Conservation (phyloP, 1,140 invertebrate species). For the Macrobrachium rosenbergii region DNA sequence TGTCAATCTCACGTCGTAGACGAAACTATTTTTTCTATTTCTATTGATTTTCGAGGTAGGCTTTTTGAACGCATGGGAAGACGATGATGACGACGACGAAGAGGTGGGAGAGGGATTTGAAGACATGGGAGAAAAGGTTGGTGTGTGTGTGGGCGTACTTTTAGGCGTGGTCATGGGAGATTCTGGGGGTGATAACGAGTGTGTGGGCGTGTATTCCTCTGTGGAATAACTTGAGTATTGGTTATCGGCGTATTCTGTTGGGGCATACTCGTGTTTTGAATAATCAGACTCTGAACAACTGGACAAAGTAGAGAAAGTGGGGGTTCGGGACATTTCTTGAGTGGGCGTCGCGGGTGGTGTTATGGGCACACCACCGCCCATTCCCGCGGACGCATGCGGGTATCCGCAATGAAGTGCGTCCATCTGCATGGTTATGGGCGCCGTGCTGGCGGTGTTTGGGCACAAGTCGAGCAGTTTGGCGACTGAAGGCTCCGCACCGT, state of each 20-base stretch:
- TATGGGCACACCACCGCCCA: constrained; percentile 41
- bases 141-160: constrained; percentile 43
- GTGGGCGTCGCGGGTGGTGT: constrained; percentile 60
- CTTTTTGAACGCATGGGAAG: constrained; percentile 21
- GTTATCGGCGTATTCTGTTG: constrained; percentile 2
- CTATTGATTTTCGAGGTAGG: neutral
- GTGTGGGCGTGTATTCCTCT: constrained; percentile 23
- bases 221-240: constrained; percentile 33
- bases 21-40: constrained; percentile 63
- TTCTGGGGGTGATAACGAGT: constrained; percentile 52
- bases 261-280: constrained; percentile 32
- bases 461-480: constrained; percentile 21
- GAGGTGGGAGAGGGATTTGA: neutral
- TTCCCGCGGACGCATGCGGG: constrained; percentile 25
- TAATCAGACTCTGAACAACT: constrained; percentile 25
- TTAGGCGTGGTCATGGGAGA: constrained; percentile 55
- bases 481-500: constrained; percentile 11
- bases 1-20: constrained; percentile 65
- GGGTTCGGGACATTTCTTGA: constrained; percentile 52
- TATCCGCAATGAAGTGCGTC: constrained; percentile 55
- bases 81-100: no score
- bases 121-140: constrained; percentile 41
- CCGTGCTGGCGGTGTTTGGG: constrained; percentile 6
- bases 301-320: constrained; percentile 49
- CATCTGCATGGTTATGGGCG: constrained; percentile 52